Conservation (phyloP, 2,797 vertebrate genomes). For the Xenentodon cancila region DNA sequence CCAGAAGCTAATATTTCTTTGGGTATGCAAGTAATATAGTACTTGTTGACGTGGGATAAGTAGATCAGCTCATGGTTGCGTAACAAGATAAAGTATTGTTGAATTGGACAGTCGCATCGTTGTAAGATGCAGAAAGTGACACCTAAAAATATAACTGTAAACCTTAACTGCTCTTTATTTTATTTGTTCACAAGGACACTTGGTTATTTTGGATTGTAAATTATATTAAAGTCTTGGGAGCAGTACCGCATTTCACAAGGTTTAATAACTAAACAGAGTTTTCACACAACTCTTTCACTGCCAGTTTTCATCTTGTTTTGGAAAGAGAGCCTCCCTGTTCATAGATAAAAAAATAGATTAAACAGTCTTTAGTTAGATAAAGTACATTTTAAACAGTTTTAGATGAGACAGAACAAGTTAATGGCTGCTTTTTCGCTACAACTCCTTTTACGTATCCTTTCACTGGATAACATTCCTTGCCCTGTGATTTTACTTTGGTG, state of each 20-base stretch:
- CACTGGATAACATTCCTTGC: slow-evolving; percentile 35
- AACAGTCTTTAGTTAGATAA: slow-evolving; percentile 32
- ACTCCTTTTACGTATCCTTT: slow-evolving; percentile 24
- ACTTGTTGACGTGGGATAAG: slow-evolving; percentile 5
- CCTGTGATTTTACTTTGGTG: slow-evolving; percentile 35
- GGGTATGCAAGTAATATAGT: slow-evolving; percentile 13
- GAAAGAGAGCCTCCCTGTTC: slow-evolving; percentile 7
- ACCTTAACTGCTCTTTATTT: not conserved
- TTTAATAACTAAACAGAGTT: not conserved
- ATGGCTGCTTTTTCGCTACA: slow-evolving; percentile 24
- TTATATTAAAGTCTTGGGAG: not conserved
- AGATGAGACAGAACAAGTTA: slow-evolving; percentile 21
- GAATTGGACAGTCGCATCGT: not conserved
- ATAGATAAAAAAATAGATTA: slow-evolving; percentile 36
- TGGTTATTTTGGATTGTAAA: slow-evolving; percentile 1
- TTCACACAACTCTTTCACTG: too few relatives aligned
- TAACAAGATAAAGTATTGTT: slow-evolving; percentile 8
- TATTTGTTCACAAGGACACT: not conserved
- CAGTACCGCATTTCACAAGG: not conserved
- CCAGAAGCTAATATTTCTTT: slow-evolving; percentile 24
- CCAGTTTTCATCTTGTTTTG: slow-evolving; percentile 17
- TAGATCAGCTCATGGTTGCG: not conserved
- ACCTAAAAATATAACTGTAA: not conserved
- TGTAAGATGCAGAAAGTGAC: not conserved
- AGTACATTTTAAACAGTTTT: slow-evolving; percentile 27